Base-by-base conservation (phyloP, 53 echinoderm and acorn worm species). In the Paelopatides confundens region DNA sequence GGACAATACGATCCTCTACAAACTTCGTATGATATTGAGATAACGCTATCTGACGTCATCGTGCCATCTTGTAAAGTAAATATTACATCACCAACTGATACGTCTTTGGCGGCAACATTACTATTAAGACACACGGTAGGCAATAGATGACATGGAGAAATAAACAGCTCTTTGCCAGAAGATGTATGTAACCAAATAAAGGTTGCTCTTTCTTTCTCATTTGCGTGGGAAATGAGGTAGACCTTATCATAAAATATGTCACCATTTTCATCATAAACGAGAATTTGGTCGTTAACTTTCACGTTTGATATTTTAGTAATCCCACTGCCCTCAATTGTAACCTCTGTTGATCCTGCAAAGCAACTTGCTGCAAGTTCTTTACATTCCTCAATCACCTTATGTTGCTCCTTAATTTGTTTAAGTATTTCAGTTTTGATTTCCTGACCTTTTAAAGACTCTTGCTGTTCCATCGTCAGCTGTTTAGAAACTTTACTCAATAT, bases 1-100 rank as follows among this genome's bases (percentile, higher is more conserved):
- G 71, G 71, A 71, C 71, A 71, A 28, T 40, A 71, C 4, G 46
- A 38, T 23, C 71, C 71, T 26, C 43, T 6, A 71, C 71, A 71
- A 24, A 38, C 7, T 23, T 71, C 43, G 71, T 71, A 43, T 15
- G 71, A 38, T 5, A 71, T 27, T 11, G 71, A 71, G 24, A 39
- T 71, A 40, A 71, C 71, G 21, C 12, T 11, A 21, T 69, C 69
- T 33, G 31, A 4, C 37, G n/a, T n/a, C n/a, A n/a, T n/a, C n/a
- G n/a, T n/a, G n/a, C n/a, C 71, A 43, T 43, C 3, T 26, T 38
- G 5, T 9, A 43, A 26, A 7, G 71, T 71, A 38, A 71, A 71
- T 71, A 71, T 71, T 6, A 43, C 39, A 21, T 39, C 40, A 10
- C 71, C 71, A 21, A 38, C 21, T 4, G 43, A 12, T 1, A 71